These are phyloP conservation scores for Holacanthella duospinosa DNA, from an alignment of 2,888 invertebrate species.

Conservation along the genomic window DNA sequence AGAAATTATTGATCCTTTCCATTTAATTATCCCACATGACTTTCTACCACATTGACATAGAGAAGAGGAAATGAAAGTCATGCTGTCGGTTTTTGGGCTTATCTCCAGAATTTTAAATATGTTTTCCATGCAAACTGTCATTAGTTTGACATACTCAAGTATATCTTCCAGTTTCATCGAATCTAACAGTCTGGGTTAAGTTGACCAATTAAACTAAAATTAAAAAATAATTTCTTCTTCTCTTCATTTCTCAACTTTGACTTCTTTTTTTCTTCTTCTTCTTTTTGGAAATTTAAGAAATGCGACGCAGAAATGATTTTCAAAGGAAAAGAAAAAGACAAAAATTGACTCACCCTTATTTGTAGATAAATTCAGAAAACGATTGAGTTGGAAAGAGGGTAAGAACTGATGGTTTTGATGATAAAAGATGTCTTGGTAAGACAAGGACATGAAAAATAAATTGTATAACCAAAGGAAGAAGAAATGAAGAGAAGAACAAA, in stretches of 20 bases:
- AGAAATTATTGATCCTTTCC: constrained; percentile 16
- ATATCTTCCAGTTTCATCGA: no score
- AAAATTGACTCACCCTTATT: no score
- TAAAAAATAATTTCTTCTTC: no score
- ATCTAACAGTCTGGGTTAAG: no score
- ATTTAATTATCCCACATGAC: constrained; percentile 21
- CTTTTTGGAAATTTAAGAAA: no score
- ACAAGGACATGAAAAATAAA: neutral
- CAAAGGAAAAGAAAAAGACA: no score
- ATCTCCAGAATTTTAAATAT: neutral
- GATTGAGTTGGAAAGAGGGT: neutral
- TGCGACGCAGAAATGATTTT: no score
- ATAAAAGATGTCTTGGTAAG: neutral
- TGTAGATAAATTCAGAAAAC: neutral
- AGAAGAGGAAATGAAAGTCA: neutral
- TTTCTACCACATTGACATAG: constrained; percentile 8
- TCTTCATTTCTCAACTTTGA: no score
- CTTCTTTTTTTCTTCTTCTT: no score
- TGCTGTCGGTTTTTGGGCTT: neutral
- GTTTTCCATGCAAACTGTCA: no score
- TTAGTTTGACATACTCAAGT: no score
- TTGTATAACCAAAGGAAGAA: neutral
- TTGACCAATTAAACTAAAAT: no score
- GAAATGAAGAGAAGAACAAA: neutral
- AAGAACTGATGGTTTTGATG: constrained; percentile 1